A percentile compares a stretch with the other conserved stretches of the same genome.
Evolutionary conservation across 92 coral and sea anemone species (phyloP).

Genomic region (Zoanthus solanderi): DNA sequence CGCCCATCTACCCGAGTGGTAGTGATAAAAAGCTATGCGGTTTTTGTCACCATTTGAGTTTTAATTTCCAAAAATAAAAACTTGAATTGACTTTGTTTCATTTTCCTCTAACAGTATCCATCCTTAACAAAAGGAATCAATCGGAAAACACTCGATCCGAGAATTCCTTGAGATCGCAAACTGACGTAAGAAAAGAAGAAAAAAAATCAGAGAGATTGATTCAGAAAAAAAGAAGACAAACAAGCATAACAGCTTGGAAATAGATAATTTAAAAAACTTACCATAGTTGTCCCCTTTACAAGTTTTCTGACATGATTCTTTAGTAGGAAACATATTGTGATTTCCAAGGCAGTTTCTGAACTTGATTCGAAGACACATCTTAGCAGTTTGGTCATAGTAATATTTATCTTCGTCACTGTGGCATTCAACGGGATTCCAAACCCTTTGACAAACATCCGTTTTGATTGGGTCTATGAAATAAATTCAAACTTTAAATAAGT

Average conservation of each 20-base stretch:
- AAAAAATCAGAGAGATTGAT: no score
- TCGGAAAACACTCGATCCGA: no score
- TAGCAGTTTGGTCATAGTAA: slow-evolving; percentile 71
- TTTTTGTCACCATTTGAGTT: no score
- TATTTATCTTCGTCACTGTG: slow-evolving; percentile 67
- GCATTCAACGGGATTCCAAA: slow-evolving; percentile 83
- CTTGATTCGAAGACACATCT: slow-evolving; percentile 71
- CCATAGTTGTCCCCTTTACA: slow-evolving; percentile 69
- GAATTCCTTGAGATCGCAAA: no score
- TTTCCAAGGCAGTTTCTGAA: slow-evolving; percentile 93
- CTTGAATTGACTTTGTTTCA: no score
- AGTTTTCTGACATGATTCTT: slow-evolving; percentile 60
- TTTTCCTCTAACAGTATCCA: no score
- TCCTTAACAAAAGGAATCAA: no score
- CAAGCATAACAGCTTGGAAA: neutral
- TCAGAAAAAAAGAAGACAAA: neutral
- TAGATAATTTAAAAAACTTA: slow-evolving; percentile 26
- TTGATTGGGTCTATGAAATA: slow-evolving; percentile 46
- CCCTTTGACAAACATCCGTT: slow-evolving; percentile 72
- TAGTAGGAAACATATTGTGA: slow-evolving; percentile 77
- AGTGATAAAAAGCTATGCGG: neutral
- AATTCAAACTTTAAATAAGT: neutral
- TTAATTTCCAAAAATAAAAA: no score
- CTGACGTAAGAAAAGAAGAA: no score
- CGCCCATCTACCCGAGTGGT: slow-evolving; percentile 13